phyloP scores from a whole-genome alignment of 2,888 invertebrate genomes.

The Cordilura impudica region DNA sequence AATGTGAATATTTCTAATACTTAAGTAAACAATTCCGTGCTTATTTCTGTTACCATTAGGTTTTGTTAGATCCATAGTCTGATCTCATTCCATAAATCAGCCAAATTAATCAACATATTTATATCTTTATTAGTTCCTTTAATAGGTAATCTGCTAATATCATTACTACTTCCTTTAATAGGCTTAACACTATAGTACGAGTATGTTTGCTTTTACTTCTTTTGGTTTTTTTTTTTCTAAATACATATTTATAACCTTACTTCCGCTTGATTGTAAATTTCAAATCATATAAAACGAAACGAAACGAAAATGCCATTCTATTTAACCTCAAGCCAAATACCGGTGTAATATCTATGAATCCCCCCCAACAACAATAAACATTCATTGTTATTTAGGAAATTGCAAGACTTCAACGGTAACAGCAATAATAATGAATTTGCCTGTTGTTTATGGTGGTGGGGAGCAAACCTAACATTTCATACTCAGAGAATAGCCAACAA shows the following conservation, averaged over 20 bases:
- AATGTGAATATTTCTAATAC: no score
- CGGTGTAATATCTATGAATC: constrained; percentile 21
- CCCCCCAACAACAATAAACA: constrained; percentile 27
- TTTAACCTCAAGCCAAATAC: constrained; percentile 50
- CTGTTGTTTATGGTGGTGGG: constrained; percentile 29
- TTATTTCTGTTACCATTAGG: no score
- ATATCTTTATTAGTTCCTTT: no score
- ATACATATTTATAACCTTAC: constrained; percentile 8
- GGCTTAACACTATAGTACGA: no score
- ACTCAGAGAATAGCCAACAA: constrained; percentile 4
- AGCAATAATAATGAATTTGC: constrained; percentile 29
- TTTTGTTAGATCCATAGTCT: no score
- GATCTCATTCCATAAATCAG: no score
- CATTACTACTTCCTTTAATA: no score
- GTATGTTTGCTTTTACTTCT: not conserved
- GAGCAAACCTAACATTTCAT: constrained; percentile 4
- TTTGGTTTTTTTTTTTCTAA: not conserved
- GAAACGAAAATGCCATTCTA: constrained; percentile 20
- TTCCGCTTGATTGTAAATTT: constrained; percentile 44
- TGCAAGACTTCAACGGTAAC: constrained; percentile 44
- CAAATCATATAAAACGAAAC: not conserved
- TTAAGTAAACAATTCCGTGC: no score
- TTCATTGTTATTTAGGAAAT: constrained; percentile 52
- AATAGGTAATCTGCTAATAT: no score
- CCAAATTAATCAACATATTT: no score